Evolutionary conservation across 2,797 vertebrate species (phyloP).

Genomic region (Oophaga sylvatica): DNA sequence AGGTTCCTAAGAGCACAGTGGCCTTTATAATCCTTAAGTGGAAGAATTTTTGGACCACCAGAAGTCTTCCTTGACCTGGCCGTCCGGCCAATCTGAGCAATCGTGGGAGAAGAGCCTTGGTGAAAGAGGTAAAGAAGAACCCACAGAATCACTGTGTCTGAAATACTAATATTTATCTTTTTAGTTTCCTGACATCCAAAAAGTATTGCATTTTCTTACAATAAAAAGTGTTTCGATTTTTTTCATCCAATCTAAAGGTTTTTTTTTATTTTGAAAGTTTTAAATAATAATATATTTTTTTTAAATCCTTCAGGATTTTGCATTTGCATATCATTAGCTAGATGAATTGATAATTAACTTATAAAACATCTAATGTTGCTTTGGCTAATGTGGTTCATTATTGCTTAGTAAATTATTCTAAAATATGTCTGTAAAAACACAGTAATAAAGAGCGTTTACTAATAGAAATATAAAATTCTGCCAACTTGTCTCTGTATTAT

Average conservation of each 20-base stretch:
- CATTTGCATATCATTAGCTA: constrained; percentile 2
- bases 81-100: too few species aligned
- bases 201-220: neutral
- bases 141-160: too few species aligned
- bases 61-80: too few species aligned
- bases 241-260: neutral
- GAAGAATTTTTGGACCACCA: too few species aligned
- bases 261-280: neutral
- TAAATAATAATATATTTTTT: constrained; percentile 2
- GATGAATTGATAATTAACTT: constrained; percentile 6
- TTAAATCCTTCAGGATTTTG: neutral
- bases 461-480: neutral
- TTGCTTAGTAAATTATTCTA: neutral
- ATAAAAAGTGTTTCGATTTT: neutral
- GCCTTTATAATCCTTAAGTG: too few species aligned
- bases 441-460: neutral
- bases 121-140: too few species aligned
- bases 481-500: neutral
- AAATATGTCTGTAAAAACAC: neutral
- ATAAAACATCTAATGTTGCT: neutral
- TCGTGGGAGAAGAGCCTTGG: too few species aligned
- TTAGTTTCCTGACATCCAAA: neutral
- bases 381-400: constrained; percentile 9
- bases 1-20: too few species aligned
- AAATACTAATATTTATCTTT: neutral